Evolutionary conservation across 2,888 invertebrate genomes (phyloP).

Genomic region (Apodemia duryi): DNA sequence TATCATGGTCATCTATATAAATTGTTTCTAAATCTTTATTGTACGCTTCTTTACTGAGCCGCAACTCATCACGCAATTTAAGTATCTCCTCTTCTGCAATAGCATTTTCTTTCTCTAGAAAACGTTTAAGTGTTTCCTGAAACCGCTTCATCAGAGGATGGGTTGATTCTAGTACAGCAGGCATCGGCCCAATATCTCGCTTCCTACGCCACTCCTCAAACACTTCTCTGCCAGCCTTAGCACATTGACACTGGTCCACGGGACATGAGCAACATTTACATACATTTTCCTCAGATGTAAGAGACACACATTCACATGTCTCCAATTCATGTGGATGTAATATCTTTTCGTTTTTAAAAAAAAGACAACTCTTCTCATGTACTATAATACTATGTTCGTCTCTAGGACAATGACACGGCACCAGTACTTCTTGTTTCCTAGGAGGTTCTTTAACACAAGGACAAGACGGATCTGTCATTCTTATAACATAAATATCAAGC

Average conservation of each 20-base stretch:
- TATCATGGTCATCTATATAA: conserved; percentile 80
- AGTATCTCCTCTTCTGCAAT: conserved; percentile 83
- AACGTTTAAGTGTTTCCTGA: conserved; percentile 83
- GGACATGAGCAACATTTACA: conserved; percentile 65
- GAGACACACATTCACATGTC: conserved; percentile 45
- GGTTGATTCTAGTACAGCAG: conserved; percentile 82
- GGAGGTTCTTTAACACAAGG: conserved; percentile 43
- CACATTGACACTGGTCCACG: conserved; percentile 48
- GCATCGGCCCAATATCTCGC: conserved; percentile 55
- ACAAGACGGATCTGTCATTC: conserved; percentile 37
- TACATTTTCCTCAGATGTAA: conserved; percentile 46
- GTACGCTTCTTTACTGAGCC: conserved; percentile 52
- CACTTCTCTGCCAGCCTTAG: conserved; percentile 50
- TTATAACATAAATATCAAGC: not conserved
- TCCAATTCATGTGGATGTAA: conserved; percentile 38
- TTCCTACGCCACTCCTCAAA: conserved; percentile 61
- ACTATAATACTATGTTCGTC: conserved; percentile 54
- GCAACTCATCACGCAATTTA: conserved; percentile 71
- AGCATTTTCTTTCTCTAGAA: conserved; percentile 82
- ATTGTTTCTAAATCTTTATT: conserved; percentile 77
- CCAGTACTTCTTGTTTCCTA: conserved; percentile 29
- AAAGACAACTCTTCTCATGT: conserved; percentile 51
- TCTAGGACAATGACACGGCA: conserved; percentile 51
- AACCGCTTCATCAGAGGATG: conserved; percentile 87
- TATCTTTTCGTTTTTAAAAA: conserved; percentile 55